Evolutionary conservation across 2,113 vertebrate genomes (phyloP), one percentile per base, ranked within the genome.

Genomic region (Albula glossodonta): DNA sequence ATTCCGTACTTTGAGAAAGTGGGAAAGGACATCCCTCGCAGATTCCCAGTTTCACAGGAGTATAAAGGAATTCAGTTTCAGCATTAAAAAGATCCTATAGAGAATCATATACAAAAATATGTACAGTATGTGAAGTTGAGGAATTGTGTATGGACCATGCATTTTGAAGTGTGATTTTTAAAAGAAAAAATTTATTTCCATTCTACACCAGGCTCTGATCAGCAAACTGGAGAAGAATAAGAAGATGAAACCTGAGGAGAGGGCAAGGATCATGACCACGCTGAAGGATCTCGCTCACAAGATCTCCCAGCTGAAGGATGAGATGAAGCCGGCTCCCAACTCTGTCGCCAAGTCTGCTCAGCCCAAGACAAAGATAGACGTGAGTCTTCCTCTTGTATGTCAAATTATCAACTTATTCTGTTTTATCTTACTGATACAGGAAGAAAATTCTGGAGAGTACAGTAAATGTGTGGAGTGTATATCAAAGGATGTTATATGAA

Each of bases 231-330:
- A 99, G 94, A 99, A 98, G 91, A 99, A 98, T 90, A 96, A 98
- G 91, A 91, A 92, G 31, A 98, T 97, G 97, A 99, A 98, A 91
- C 97, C 97, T 19, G 98, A 99, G 90, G 98, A 99, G 87, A 96
- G 98, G 86, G 97, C 97, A 88, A 97, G 97, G 93, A 96, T 98
- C 89, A 99, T 99, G 97, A 99, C 99, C 94, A 99, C 98, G 1
- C 94, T 99, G 80, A 99, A 99, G 92, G 98, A 98, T 74, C 95
- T 99, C 88, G 93, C 95, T 17, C 97, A 97, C 90, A 99, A 97
- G 94, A 99, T 99, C 80, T 96, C 96, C 85, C 97, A 98, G 57
- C 93, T 99, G 90, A 98, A 98, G 94, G 98, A 98, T 87, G 98
- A 99, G 90, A 95, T 99, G 91, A 98, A 97, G 95, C 92, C 92